Conservation (phyloP, 2,797 vertebrate species). For the Myioborus melanocephalus region DNA sequence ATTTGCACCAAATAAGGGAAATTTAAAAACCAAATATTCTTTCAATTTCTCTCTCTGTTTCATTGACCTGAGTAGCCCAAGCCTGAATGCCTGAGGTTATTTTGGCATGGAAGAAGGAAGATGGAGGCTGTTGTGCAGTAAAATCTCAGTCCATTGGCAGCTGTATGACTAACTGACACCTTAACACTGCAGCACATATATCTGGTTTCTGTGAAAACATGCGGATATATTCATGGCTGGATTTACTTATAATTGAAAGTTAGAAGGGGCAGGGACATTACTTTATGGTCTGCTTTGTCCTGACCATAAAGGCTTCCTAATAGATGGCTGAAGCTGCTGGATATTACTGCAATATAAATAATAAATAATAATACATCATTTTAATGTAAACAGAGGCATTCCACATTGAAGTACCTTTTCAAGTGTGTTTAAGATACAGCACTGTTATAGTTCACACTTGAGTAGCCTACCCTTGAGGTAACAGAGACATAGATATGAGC, state of each 20-base stretch:
- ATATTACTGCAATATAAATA: slow-evolving; percentile 43
- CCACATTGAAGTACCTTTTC: neutral
- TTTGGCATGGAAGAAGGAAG: neutral
- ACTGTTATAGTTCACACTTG: slow-evolving; percentile 49
- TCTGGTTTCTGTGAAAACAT: neutral
- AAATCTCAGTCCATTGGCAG: neutral
- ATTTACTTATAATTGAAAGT: slow-evolving; percentile 11
- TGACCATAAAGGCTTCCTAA: slow-evolving; percentile 13
- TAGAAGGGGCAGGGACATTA: neutral
- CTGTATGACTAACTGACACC: neutral
- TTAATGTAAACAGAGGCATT: slow-evolving; percentile 50
- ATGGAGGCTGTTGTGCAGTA: neutral
- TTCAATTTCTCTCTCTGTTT: neutral
- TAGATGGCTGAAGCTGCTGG: slow-evolving; percentile 5
- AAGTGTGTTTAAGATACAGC: slow-evolving; percentile 15
- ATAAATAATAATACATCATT: slow-evolving; percentile 55
- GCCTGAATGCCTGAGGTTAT: neutral
- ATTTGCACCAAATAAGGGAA: neutral
- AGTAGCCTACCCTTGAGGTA: slow-evolving; percentile 60
- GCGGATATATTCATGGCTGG: neutral
- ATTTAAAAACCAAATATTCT: neutral
- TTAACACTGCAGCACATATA: neutral
- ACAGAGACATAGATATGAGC: slow-evolving; percentile 46
- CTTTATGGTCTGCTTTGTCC: slow-evolving; percentile 4
- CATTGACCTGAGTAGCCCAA: neutral